Percentiles rank a stretch among this genome's conserved stretches.
Conservation (phyloP, 2,113 vertebrate genomes). For the Tympanuchus pallidicinctus region DNA sequence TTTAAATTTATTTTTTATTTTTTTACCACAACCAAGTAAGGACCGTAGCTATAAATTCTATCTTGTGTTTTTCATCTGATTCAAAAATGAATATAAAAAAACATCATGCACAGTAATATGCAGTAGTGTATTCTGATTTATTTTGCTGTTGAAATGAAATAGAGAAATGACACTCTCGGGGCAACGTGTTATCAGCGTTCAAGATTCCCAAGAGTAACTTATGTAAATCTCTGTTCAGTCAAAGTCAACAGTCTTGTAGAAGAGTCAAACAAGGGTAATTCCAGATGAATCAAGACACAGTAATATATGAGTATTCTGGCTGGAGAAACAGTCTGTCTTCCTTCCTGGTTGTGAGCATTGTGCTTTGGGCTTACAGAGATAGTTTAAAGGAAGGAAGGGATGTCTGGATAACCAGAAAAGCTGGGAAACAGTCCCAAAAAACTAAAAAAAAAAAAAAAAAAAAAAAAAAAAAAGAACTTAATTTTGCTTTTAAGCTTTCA, state of each 20-base stretch:
- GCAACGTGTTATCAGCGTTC: neutral
- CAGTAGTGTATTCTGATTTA: neutral
- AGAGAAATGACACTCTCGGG: constrained; percentile 4
- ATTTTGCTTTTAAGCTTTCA: neutral
- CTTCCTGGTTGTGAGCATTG: neutral
- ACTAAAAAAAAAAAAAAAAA: neutral
- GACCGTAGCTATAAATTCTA: neutral
- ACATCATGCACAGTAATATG: neutral
- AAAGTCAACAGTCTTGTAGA: constrained; percentile 50
- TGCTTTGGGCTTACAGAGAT: neutral
- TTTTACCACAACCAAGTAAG: neutral
- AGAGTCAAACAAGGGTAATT: constrained; percentile 48
- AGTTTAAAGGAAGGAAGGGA: neutral
- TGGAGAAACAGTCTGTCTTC: neutral
- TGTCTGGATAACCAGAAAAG: neutral
- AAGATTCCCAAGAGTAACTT: constrained; percentile 28
- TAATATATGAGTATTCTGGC: neutral
- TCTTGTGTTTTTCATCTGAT: neutral
- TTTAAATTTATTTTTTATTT: neutral
- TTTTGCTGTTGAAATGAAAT: constrained; percentile 33
- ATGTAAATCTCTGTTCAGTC: constrained; percentile 52
- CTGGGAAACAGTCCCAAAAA: neutral
- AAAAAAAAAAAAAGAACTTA: no score
- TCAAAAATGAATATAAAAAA: neutral
- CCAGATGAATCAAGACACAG: constrained; percentile 4